A percentile compares a stretch with the other conserved stretches of the same genome.
phyloP scores from a whole-genome alignment of 2,797 vertebrate species.

The Acanthornis magna region DNA sequence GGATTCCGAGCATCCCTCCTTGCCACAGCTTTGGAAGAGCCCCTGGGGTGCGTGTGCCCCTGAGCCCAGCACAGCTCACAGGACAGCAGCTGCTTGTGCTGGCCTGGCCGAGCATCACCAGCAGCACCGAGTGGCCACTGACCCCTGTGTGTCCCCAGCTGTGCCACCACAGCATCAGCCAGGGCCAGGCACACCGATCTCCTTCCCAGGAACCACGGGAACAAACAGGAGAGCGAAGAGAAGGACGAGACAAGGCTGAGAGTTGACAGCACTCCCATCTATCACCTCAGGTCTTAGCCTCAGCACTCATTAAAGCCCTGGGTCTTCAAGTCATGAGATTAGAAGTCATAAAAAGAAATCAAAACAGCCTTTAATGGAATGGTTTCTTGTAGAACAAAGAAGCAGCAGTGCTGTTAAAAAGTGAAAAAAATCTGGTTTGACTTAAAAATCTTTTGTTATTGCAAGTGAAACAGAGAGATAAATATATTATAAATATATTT shows the following conservation, averaged over 20 bases:
- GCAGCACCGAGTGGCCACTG: background rate
- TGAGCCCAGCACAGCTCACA: background rate
- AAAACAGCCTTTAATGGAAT: background rate
- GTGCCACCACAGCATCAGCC: background rate
- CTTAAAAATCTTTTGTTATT: background rate
- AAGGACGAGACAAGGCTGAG: background rate
- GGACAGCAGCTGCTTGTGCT: background rate
- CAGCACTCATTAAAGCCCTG: background rate
- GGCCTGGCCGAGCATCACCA: background rate
- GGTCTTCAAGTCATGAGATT: background rate
- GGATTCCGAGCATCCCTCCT: background rate
- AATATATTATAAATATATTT: slow-evolving; percentile 38
- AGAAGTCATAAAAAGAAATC: background rate
- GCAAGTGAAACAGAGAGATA: slow-evolving; percentile 5
- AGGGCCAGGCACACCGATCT: accelerated
- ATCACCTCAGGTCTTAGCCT: background rate
- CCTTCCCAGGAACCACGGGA: background rate
- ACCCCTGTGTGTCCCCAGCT: background rate
- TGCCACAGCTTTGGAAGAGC: accelerated
- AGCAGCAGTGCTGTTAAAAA: background rate
- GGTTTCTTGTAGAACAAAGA: background rate
- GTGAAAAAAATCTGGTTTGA: background rate
- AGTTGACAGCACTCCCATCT: background rate
- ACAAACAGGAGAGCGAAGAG: background rate
- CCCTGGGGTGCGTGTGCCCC: background rate